A percentile compares a stretch with the other conserved stretches of the same genome.
These are phyloP conservation scores for Gerris lacustris DNA, from an alignment of 2,888 invertebrate species.

Conservation along the genomic window DNA sequence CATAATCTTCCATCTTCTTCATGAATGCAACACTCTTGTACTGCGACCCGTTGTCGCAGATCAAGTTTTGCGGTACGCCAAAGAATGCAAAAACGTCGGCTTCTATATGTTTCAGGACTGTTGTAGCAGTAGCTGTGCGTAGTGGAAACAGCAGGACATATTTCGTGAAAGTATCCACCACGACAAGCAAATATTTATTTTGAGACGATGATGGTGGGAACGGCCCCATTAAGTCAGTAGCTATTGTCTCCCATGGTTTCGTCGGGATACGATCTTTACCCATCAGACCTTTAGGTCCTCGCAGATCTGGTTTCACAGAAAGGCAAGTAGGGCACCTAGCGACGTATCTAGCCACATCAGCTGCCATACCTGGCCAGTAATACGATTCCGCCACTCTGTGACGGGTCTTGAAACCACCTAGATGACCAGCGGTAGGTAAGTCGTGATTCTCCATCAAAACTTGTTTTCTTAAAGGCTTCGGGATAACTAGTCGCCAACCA, in stretches of 20 bases:
- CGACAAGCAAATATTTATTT: conserved; percentile 21
- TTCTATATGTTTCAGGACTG: conserved; percentile 8
- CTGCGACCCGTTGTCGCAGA: conserved; percentile 30
- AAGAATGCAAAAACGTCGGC: conserved; percentile 23
- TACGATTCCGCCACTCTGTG: conserved; percentile 12
- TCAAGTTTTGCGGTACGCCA: conserved; percentile 26
- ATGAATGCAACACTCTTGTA: conserved; percentile 23
- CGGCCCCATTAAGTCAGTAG: conserved; percentile 23
- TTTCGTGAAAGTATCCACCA: too few relatives aligned
- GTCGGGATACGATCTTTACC: not conserved
- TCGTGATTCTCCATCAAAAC: conserved; percentile 18
- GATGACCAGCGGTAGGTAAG: conserved; percentile 18
- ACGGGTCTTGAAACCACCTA: conserved; percentile 20
- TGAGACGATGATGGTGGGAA: conserved; percentile 17
- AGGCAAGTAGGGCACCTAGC: too few relatives aligned
- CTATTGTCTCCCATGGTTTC: too few relatives aligned
- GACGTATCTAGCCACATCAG: conserved; percentile 11
- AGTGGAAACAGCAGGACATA: conserved; percentile 26
- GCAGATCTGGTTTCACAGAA: too few relatives aligned
- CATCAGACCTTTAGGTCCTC: conserved; percentile 19
- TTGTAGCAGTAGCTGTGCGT: conserved; percentile 25
- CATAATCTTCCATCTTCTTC: conserved; percentile 16
- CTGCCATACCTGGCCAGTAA: conserved; percentile 18
- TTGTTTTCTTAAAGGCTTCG: conserved; percentile 10
- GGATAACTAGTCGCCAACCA: conserved; percentile 18